Evolutionary conservation across 1,140 invertebrate species (phyloP).

Genomic region (Aricia agestis): DNA sequence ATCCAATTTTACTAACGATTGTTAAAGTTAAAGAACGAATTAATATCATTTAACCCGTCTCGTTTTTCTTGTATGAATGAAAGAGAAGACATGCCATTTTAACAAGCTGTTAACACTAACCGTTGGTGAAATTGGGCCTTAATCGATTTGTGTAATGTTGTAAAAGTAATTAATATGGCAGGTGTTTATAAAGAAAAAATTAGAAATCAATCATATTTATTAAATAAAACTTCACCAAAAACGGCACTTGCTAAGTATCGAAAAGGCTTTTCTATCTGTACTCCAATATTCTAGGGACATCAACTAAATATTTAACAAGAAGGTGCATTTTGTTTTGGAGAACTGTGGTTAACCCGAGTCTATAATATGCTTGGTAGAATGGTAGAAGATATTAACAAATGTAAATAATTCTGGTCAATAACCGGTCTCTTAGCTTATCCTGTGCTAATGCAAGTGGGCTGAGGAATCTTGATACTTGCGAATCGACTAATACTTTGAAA

Average conservation of each 20-base stretch:
- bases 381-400: constrained; percentile 7
- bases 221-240: too few species aligned
- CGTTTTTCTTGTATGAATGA: too few species aligned
- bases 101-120: too few species aligned
- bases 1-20: too few species aligned
- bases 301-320: constrained; percentile 5
- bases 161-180: too few species aligned
- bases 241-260: neutral
- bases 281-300: neutral
- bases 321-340: constrained; percentile 5
- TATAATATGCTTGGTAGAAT: neutral
- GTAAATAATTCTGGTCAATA: constrained; percentile 10
- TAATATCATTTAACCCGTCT: too few species aligned
- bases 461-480: neutral
- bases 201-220: too few species aligned
- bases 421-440: constrained; percentile 25
- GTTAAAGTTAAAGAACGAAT: too few species aligned
- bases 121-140: too few species aligned
- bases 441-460: constrained; percentile 34
- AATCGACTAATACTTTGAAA: constrained; percentile 33
- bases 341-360: neutral
- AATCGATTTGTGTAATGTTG: too few species aligned
- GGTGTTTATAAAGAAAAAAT: too few species aligned
- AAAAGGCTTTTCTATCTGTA: constrained; percentile 12
- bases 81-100: too few species aligned